Conservation (phyloP, 1,140 invertebrate genomes). For the Aphis craccivora region DNA sequence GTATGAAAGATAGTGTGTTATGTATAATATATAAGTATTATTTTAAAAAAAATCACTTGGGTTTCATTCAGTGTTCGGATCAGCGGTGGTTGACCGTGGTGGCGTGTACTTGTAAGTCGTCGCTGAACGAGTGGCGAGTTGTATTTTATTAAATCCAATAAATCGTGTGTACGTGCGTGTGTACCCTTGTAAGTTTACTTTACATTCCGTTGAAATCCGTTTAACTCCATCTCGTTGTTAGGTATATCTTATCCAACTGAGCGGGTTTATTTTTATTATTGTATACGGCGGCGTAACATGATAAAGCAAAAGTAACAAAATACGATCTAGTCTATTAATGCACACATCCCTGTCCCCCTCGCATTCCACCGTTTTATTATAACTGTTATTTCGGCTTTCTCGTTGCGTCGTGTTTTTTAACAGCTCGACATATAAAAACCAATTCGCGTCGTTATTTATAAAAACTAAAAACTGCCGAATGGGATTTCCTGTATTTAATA, state of each 20-base stretch:
- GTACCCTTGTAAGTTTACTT: not conserved
- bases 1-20: not conserved
- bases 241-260: not conserved
- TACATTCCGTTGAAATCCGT: not conserved
- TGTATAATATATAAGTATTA: not conserved
- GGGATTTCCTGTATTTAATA: not conserved
- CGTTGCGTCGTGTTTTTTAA: not conserved
- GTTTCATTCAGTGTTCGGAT: slow-evolving; percentile 10
- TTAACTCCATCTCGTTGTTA: not conserved
- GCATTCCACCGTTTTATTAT: not conserved
- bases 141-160: slow-evolving; percentile 1
- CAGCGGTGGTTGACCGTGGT: not conserved
- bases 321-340: not conserved
- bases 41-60: not conserved
- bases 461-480: not conserved
- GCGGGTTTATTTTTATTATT: slow-evolving; percentile 3
- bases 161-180: not conserved
- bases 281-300: not conserved
- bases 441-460: not conserved
- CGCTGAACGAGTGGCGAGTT: not conserved
- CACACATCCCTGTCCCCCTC: not conserved
- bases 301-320: not conserved
- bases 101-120: not conserved
- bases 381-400: not conserved
- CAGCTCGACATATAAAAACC: not conserved